These are phyloP conservation scores for Perdita meconis DNA, from an alignment of 2,888 invertebrate genomes.

Conservation along the genomic window DNA sequence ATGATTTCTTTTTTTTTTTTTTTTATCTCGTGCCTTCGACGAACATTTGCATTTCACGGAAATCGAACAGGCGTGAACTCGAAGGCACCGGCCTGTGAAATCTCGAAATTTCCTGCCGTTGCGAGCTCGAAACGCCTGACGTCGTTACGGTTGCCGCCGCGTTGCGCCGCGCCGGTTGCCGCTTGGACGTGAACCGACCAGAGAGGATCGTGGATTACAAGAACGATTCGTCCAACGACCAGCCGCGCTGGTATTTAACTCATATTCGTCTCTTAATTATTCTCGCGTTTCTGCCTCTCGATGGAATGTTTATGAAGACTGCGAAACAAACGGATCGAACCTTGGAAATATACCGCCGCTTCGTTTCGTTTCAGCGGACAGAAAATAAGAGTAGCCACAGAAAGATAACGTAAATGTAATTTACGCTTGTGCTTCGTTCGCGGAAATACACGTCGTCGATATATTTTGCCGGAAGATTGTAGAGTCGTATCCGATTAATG, in stretches of 20 bases:
- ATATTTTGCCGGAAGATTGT: constrained; percentile 24
- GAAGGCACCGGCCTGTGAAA: constrained; percentile 36
- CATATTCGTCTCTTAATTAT: constrained; percentile 8
- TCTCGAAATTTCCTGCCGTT: constrained; percentile 39
- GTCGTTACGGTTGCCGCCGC: too few species aligned
- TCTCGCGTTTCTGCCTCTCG: background rate
- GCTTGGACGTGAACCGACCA: constrained; percentile 10
- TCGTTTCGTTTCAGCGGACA: too few species aligned
- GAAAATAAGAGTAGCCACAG: too few species aligned
- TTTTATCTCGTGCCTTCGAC: background rate
- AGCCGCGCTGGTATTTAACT: constrained; percentile 25
- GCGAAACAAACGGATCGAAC: too few species aligned
- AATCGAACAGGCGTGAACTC: constrained; percentile 36
- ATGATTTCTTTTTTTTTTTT: constrained; percentile 15
- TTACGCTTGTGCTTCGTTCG: too few species aligned
- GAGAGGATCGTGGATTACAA: constrained; percentile 6
- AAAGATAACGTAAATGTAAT: too few species aligned
- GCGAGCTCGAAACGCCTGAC: constrained; percentile 14
- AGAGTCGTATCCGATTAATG: constrained; percentile 34
- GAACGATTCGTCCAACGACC: constrained; percentile 11
- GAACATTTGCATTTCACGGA: constrained; percentile 48
- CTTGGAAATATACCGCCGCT: too few species aligned
- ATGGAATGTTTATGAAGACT: too few species aligned
- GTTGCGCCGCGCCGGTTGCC: too few species aligned
- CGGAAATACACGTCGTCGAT: too few species aligned